Evolutionary conservation across 2,113 vertebrate species (phyloP).

Genomic region (Machaerirhynchus nigripectus): DNA sequence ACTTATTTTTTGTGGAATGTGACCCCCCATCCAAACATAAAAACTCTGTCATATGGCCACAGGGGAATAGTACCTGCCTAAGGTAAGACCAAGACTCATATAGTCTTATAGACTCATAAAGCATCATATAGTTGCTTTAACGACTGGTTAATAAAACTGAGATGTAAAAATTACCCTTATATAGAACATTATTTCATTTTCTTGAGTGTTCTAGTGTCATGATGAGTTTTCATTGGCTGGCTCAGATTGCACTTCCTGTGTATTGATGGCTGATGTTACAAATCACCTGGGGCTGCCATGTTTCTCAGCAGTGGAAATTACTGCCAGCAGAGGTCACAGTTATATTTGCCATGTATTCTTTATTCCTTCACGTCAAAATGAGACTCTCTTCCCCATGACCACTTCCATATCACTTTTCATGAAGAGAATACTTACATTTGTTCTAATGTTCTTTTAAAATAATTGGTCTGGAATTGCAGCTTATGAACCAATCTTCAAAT

Average conservation of each 20-base stretch:
- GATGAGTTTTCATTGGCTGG: not conserved
- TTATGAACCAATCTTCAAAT: not conserved
- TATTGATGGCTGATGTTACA: not conserved
- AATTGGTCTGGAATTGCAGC: not conserved
- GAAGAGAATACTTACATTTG: not conserved
- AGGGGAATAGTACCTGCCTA: not conserved
- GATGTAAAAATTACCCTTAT: not conserved
- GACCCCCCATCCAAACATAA: not conserved
- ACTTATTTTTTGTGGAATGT: not conserved
- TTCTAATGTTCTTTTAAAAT: not conserved
- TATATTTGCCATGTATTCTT: not conserved
- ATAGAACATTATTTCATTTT: not conserved
- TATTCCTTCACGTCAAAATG: not conserved
- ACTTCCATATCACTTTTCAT: not conserved
- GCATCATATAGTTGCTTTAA: not conserved
- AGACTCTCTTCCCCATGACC: not conserved
- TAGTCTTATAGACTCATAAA: no score
- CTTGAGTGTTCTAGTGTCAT: not conserved
- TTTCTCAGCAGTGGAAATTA: not conserved
- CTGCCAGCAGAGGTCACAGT: not conserved
- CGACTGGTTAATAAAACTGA: not conserved
- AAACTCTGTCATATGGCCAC: not conserved
- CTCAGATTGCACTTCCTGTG: not conserved
- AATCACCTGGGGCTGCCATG: not conserved
- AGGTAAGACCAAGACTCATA: not conserved